Evolutionary conservation across 30 jellyfish, hydroid and myxozoan genomes (phyloP), one percentile per base, ranked within the genome.

Genomic region (Hydractinia symbiolongicarpus): DNA sequence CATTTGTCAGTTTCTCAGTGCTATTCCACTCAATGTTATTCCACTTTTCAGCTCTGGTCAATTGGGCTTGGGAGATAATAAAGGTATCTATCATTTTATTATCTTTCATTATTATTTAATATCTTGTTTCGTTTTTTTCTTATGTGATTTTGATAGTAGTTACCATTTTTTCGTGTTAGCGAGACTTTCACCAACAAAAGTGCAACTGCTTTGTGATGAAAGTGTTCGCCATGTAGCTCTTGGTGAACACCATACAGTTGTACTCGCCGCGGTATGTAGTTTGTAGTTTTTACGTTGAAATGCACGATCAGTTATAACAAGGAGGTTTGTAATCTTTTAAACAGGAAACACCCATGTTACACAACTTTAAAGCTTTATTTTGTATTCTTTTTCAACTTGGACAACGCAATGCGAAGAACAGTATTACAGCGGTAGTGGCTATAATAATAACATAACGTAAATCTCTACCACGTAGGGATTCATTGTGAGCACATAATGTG

Each of bases 171-270:
- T 76, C 54, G 4, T 73, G 20, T 5, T 61, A 92, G 98, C 78
- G 68, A 86, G 95, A 19, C 16, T 20, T 5, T 17, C 72, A 30
- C 96, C 98, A 30, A 78, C 86, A 4, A 54, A 68, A 16, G 88
- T 92, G 49, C 61, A 72, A 50, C 70, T 85, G 4, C 66, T 92
- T 81, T 49, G 78, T 20, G 68, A 76, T 20, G 78, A 86, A 80
- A 30, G 50, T 60, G 87, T 92, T 56, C 84, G 95, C 16, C 73
- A 82, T 74, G 88, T 92, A 58, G 61, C 86, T 61, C 83, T 95
- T 79, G 98, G 98, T 5, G 95, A 84, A 71, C 94, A 92, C 21
- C 98, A 92, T 73, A 81, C 98, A 9, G 96, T 85, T 16, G 86
- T 83, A 7, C 82, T 92, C 5, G 84, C 96, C 54, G 73, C 83